Percentiles rank a stretch among this genome's conserved stretches.
These are phyloP conservation scores for Drosophila testacea DNA, from an alignment of 2,888 invertebrate species.

Conservation along the genomic window DNA sequence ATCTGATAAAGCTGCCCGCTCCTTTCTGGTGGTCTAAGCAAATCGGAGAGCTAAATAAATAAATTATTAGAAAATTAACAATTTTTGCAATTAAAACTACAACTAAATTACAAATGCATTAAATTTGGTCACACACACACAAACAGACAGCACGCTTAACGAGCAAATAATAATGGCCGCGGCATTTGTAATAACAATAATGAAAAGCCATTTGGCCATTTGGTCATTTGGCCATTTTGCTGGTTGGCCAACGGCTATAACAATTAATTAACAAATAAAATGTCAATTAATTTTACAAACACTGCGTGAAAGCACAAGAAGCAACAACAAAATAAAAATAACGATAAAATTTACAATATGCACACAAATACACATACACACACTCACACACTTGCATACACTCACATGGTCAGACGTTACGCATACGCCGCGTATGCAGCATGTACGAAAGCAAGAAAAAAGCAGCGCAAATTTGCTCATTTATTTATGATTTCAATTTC, in stretches of 20 bases:
- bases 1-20: too few relatives aligned
- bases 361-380: conserved; percentile 25
- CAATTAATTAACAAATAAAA: conserved; percentile 85
- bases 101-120: conserved; percentile 82
- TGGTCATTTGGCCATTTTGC: conserved; percentile 34
- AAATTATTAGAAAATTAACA: conserved; percentile 76
- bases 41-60: conserved; percentile 54
- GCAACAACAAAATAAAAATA: conserved; percentile 52
- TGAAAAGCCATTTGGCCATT: conserved; percentile 77
- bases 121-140: conserved; percentile 58
- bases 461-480: conserved; percentile 72
- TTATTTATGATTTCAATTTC: conserved; percentile 82
- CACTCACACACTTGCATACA: not conserved
- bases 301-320: conserved; percentile 66
- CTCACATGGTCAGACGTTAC: conserved; percentile 30
- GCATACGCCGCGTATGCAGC: conserved; percentile 49
- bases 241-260: conserved; percentile 69
- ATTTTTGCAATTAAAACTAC: conserved; percentile 79
- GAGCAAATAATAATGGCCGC: conserved; percentile 76
- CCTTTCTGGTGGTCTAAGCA: not conserved
- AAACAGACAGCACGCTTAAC: conserved; percentile 50
- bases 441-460: conserved; percentile 38
- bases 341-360: conserved; percentile 77
- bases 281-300: conserved; percentile 84
- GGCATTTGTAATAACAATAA: conserved; percentile 79